Conservation (phyloP, 2,113 vertebrate species). For the Spilogale gracilis region DNA sequence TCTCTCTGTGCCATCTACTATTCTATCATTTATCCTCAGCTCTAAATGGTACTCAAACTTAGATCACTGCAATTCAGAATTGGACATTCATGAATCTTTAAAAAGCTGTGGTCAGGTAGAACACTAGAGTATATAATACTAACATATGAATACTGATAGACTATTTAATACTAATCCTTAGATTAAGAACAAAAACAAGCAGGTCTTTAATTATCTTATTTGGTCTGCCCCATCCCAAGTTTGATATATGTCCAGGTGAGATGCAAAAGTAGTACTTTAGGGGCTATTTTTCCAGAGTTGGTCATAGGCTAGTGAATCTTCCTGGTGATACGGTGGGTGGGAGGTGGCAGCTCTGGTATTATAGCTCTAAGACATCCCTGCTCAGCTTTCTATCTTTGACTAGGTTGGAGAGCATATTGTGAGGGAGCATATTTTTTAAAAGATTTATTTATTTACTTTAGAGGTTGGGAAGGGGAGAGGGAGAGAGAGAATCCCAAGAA, state of each 20-base stretch:
- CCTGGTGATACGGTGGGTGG: not conserved
- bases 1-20: not conserved
- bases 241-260: not conserved
- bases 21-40: not conserved
- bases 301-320: not conserved
- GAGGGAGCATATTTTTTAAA: not conserved
- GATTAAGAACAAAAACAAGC: not conserved
- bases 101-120: not conserved
- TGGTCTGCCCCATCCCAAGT: not conserved
- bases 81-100: not conserved
- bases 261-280: not conserved
- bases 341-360: not conserved
- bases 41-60: not conserved
- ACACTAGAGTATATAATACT: not conserved
- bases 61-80: not conserved
- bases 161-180: not conserved
- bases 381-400: not conserved
- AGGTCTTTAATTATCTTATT: not conserved
- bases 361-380: not conserved
- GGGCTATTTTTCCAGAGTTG: not conserved
- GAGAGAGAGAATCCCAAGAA: not conserved
- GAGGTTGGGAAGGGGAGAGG: not conserved
- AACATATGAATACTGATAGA: not conserved
- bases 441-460: not conserved
- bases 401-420: not conserved